Conservation (phyloP, 1,140 invertebrate species). For the Trinorchestia longiramus region DNA sequence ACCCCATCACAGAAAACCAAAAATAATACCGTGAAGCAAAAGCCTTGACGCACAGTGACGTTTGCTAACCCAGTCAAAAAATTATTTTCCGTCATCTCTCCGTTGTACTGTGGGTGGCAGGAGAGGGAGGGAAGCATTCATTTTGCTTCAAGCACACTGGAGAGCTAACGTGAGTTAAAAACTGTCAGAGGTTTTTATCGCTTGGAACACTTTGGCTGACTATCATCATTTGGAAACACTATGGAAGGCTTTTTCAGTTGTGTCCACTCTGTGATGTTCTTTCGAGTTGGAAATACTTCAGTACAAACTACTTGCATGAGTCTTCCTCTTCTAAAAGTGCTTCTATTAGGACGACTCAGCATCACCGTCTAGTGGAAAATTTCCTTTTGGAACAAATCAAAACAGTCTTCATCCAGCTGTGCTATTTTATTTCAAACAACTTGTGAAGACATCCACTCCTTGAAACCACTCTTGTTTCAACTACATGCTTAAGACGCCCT, state of each 20-base stretch:
- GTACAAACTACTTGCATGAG: not conserved
- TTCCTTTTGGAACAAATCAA: not conserved
- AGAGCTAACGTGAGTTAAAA: not conserved
- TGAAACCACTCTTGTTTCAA: not conserved
- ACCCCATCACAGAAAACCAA: not conserved
- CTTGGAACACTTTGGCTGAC: no score
- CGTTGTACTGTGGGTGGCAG: not conserved
- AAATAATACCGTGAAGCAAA: not conserved
- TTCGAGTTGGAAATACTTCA: not conserved
- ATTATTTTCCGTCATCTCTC: not conserved
- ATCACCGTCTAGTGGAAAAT: not conserved
- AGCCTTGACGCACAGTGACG: not conserved
- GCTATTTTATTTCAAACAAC: no score
- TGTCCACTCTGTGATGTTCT: not conserved
- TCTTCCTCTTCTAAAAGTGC: not conserved
- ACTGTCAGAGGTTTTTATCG: not conserved
- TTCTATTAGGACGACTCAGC: not conserved
- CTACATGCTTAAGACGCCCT: not conserved
- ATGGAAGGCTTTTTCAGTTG: not conserved
- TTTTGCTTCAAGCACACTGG: not conserved
- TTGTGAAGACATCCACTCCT: no score
- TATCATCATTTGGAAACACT: no score
- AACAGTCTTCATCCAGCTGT: not conserved
- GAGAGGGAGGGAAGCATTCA: not conserved
- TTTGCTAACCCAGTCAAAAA: not conserved